phyloP scores from a whole-genome alignment of 2,797 vertebrate species.

The Chaunax sp. region DNA sequence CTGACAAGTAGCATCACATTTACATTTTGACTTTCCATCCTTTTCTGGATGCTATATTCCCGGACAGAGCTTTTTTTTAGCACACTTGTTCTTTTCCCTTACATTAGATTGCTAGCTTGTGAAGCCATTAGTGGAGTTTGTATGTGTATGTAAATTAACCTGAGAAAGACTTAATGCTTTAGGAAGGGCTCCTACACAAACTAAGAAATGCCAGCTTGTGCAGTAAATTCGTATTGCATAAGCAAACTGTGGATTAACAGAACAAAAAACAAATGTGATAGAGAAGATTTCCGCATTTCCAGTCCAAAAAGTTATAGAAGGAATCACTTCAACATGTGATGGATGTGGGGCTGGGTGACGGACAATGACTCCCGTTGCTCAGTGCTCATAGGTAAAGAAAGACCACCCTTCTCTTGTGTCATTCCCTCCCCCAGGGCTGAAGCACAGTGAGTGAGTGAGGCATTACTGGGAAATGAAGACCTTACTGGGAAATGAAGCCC shows the following conservation, averaged over 20 bases:
- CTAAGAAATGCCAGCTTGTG: background rate
- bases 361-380: constrained; percentile 57
- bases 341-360: constrained; percentile 24
- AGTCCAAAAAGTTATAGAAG: background rate
- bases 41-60: too few relatives aligned
- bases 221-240: background rate
- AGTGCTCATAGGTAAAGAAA: constrained; percentile 57
- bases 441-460: constrained; percentile 45
- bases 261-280: background rate
- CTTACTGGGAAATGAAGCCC: constrained; percentile 74
- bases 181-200: background rate
- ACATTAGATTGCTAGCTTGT: too few relatives aligned
- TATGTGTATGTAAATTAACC: too few relatives aligned
- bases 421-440: constrained; percentile 69
- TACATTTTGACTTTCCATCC: too few relatives aligned
- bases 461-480: constrained; percentile 73
- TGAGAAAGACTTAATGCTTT: too few relatives aligned
- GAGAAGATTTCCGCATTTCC: background rate
- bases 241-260: background rate
- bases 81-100: too few relatives aligned
- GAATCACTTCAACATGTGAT: constrained; percentile 12
- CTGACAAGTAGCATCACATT: too few relatives aligned
- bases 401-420: constrained; percentile 72
- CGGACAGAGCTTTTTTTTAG: too few relatives aligned
- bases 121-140: too few relatives aligned